Base-by-base conservation (phyloP, 2,888 invertebrate genomes). In the Latheticus oryzae region DNA sequence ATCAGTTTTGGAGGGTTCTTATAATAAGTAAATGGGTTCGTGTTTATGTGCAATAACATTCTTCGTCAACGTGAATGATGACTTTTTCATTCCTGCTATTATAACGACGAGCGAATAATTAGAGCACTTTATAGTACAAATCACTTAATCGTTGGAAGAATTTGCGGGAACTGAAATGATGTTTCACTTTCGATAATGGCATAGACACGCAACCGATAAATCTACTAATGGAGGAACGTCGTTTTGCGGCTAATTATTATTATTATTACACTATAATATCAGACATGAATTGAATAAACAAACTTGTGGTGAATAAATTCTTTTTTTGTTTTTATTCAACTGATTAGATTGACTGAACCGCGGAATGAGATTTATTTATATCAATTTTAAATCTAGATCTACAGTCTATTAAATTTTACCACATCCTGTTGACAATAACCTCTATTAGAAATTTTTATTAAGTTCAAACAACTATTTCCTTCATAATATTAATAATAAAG, bases 51-150 rank as follows among this genome's bases (percentile, higher is more conserved):
- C 37, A 50, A 35, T 35, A 35, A 38, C 50, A 52, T 52, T 52
- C 52, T 42, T 52, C 21, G 42, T 42, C 52, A 45, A 11, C 15
- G 26, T n/a, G 30, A 52, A 32, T 19, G 42, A 43, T 37, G 23
- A 21, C 30, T 52, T 30, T 42, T 52, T 42, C 40, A 47, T 33
- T 45, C 45, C 12, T 28, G 30, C 11, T 19, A 30, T 26, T 35
- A 17, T 19, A 48, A 59, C 53, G 63, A 62, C 42, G 62, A 54
- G 60, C 58, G 60, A 58, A 63, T 65, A 67, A 66, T 64, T 62
- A 64, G 65, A 65, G 62, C 67, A 66, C 67, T 67, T 64, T 62
- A 60, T 57, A 59, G 59, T 59, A 61, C 63, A 65, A 67, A 67
- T 67, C 65, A 67, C 67, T 67, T 67, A 65, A 67, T 67, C 67